These are phyloP conservation scores for Aphis gossypii DNA, from an alignment of 1,140 invertebrate genomes.

Conservation along the genomic window DNA sequence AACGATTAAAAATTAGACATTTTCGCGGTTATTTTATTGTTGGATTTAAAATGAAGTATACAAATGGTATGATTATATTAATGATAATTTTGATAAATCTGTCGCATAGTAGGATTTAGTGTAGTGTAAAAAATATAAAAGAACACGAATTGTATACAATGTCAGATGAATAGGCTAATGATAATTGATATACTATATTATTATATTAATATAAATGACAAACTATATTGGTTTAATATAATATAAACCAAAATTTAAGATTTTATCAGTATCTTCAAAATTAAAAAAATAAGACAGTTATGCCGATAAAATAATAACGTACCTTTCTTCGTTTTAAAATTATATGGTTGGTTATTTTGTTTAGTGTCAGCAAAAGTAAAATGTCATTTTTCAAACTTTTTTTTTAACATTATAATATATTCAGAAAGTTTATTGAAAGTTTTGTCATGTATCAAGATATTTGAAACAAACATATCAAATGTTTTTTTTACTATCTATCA, in stretches of 20 bases:
- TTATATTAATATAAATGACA: not conserved
- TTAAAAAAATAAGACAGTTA: not conserved
- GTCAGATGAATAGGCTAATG: not conserved
- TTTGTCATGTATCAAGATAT: not conserved
- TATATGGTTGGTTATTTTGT: not conserved
- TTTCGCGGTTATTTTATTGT: not conserved
- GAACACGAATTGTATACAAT: not conserved
- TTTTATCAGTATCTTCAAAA: not conserved
- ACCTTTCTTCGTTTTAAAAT: not conserved
- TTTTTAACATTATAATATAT: not conserved
- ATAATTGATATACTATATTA: not conserved
- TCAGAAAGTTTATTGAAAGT: constrained; percentile 21
- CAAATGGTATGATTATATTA: not conserved
- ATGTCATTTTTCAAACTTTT: not conserved
- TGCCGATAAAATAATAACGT: not conserved
- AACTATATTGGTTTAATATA: not conserved
- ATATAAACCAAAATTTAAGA: not conserved
- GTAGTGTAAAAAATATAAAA: not conserved
- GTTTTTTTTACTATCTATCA: not conserved
- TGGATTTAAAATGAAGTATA: not conserved
- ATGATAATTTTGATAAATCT: not conserved
- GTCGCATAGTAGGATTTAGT: not conserved
- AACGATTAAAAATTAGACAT: not conserved
- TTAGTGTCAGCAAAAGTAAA: not conserved
- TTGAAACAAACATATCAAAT: not conserved